phyloP scores from a whole-genome alignment of 2,113 vertebrate genomes.

The Forbesichthys papilliferus region DNA sequence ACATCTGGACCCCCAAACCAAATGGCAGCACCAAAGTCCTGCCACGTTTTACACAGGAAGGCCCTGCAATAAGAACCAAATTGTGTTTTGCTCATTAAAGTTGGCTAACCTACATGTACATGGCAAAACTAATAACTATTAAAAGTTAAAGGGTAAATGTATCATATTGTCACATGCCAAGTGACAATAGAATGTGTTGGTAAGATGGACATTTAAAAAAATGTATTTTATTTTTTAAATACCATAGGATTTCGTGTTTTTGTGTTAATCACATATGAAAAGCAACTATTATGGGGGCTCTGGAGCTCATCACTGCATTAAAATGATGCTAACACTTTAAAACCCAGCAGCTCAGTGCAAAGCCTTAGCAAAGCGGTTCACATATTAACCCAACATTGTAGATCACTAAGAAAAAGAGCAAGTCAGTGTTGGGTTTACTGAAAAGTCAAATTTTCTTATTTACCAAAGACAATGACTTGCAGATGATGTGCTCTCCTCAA shows the following conservation, averaged over 20 bases:
- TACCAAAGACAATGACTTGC: conserved; percentile 71
- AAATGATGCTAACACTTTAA: conserved; percentile 39
- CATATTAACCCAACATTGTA: conserved; percentile 26
- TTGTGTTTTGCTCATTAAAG: conserved; percentile 32
- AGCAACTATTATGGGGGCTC: conserved; percentile 29
- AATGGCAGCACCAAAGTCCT: conserved; percentile 57
- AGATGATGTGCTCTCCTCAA: conserved; percentile 71
- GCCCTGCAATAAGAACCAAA: conserved; percentile 14
- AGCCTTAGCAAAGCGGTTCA: conserved; percentile 44
- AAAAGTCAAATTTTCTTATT: conserved; percentile 60
- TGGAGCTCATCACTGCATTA: conserved; percentile 41
- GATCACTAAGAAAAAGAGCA: conserved; percentile 48
- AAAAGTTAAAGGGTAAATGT: conserved; percentile 22
- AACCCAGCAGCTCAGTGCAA: conserved; percentile 34
- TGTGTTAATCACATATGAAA: conserved; percentile 11
- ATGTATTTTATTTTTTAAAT: neutral
- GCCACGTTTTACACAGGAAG: conserved; percentile 24
- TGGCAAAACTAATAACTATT: conserved; percentile 49
- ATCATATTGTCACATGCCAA: neutral
- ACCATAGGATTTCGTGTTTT: neutral
- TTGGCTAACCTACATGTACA: conserved; percentile 40
- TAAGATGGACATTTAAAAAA: neutral
- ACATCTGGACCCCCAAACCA: conserved; percentile 66
- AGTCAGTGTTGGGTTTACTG: conserved; percentile 43
- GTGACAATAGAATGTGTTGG: neutral